phyloP scores from a whole-genome alignment of 1,140 invertebrate genomes.

The Aphidius gifuensis region DNA sequence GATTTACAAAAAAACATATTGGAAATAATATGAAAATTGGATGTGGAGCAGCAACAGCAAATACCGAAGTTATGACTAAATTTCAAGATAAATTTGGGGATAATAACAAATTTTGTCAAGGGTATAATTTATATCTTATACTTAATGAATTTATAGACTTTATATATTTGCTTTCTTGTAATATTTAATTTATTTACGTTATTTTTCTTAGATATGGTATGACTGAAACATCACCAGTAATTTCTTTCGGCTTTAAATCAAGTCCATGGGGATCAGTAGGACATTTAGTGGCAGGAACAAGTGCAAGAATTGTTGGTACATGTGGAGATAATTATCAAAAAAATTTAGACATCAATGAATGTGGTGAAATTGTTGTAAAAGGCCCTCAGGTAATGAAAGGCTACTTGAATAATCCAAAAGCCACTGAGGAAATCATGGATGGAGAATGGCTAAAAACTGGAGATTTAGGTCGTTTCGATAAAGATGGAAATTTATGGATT shows the following conservation, averaged over 20 bases:
- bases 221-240: slow-evolving; percentile 61
- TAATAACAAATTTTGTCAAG: slow-evolving; percentile 43
- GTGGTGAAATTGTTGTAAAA: slow-evolving; percentile 34
- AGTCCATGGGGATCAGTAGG: slow-evolving; percentile 38
- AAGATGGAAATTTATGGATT: slow-evolving; percentile 50
- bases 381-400: slow-evolving; percentile 52
- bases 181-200: no score
- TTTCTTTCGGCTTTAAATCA: slow-evolving; percentile 35
- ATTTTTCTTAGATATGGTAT: slow-evolving; percentile 56
- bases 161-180: slow-evolving; percentile 17
- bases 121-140: no score
- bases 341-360: slow-evolving; percentile 29
- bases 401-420: slow-evolving; percentile 58
- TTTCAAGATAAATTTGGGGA: slow-evolving; percentile 52
- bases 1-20: slow-evolving; percentile 61
- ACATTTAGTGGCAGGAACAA: slow-evolving; percentile 64
- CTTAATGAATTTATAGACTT: not conserved
- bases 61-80: slow-evolving; percentile 58
- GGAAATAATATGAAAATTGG: slow-evolving; percentile 52
- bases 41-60: slow-evolving; percentile 70
- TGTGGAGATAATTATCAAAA: slow-evolving; percentile 14
- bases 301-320: slow-evolving; percentile 28
- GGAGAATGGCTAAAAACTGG: slow-evolving; percentile 78
- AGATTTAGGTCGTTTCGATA: slow-evolving; percentile 64
- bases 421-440: slow-evolving; percentile 55